Evolutionary conservation across 2,888 invertebrate species (phyloP), one percentile per base, ranked within the genome.

Genomic region (Metacarcinus magister): DNA sequence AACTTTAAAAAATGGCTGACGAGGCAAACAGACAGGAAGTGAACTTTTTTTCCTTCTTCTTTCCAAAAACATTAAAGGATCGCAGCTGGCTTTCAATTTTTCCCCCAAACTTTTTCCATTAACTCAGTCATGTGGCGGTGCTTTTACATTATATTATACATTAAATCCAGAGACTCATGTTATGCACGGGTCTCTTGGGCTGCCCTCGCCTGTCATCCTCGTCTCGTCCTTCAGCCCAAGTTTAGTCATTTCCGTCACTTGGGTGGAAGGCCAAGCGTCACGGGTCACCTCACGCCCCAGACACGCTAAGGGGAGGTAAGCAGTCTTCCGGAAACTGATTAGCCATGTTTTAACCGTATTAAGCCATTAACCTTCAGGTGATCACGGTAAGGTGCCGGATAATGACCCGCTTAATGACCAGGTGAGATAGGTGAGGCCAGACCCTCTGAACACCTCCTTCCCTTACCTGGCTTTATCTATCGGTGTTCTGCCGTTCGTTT

Each of bases 321-420:
- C 82, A 82, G 32, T 82, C 82, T 8, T 32, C 82, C 82, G 82
- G 82, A 82, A 82, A 82, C 32, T 82, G 82, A 82, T 82, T 28
- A 82, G 82, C 82, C 82, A 82, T 82, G 82, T 10, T 82, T 82
- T 82, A 82, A 82, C 82, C 28, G 82, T 82, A 82, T 82, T 82
- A 82, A 82, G 32, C 82, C 28, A 82, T 82, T 82, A 82, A 32
- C 82, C 82, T 28, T 82, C 32, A 28, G 82, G 32, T 82, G 82
- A 82, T 82, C 82, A 82, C 82, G 32, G 13, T 82, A 23, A 82
- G 82, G 82, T 82, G 8, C 82, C 82, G 28, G 82, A 82, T 82
- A 82, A 82, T 82, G 82, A 82, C 82, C 32, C 13, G 10, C 82
- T 28, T 82, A 82, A 82, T 82, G 82, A 82, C 32, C 82, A 32